Evolutionary conservation across 2,113 vertebrate genomes (phyloP), one percentile per base, ranked within the genome.

Genomic region (Cyprichromis sp.): DNA sequence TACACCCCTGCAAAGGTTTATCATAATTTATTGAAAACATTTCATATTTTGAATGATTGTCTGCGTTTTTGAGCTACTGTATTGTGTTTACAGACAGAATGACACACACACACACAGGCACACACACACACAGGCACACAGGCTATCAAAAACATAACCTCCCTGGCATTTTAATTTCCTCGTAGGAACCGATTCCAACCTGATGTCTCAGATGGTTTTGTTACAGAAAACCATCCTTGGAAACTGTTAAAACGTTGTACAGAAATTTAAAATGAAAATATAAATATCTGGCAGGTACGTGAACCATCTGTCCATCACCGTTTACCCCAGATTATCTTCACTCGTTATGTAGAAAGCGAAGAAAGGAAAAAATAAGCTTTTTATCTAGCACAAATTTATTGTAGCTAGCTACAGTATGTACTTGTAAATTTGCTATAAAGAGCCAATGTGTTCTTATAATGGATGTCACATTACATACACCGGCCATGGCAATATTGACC

Each of bases 301-400:
- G 3, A 42, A 24, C 66, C 38, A 16, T 71, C 66, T 71, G 36
- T 68, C n/a, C n/a, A 1, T 42, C 63, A 71, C 66, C 5, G n/a
- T 71, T 6, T 42, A 3, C 4, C 17, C 17, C 0, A 0, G 31
- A n/a, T 66, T 36, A 12, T 40, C 36, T 68, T 71, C 0, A 24
- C n/a, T 40, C 1, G 1, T 16, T 6, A 24, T 21, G 63, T 42
- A 42, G 12, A 71, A 42, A 16, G 38, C 6, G 36, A 24, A 42
- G 12, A 71, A 42, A 71, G 38, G 36, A 9, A 42, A 42, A 71
- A 2, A 42, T 24, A 42, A 24, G 7, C n/a, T 24, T 68, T 71
- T 1, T 38, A 13, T 38, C 34, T 21, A 12, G 36, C 7, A 40
- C n/a, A 21, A 40, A 40, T 36, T 0, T 63, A 11, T 24, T 40